Percentiles rank a stretch among this genome's conserved stretches.
Evolutionary conservation across 2,113 vertebrate species (phyloP).

Genomic region (Chauna torquata): DNA sequence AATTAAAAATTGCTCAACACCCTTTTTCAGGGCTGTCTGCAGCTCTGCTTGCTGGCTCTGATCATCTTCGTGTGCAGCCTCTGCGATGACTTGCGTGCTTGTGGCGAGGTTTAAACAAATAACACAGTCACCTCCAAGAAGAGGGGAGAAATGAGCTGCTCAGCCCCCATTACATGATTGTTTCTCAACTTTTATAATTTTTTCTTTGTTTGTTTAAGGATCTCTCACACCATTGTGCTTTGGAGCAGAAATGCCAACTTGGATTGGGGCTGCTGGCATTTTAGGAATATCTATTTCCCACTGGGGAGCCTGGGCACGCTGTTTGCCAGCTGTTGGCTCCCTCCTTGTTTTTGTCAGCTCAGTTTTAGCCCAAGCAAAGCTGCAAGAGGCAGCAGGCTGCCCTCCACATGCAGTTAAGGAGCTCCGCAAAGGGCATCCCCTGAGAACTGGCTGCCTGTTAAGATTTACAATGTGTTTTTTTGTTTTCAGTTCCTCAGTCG

Average conservation of each 20-base stretch:
- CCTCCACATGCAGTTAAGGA: background rate
- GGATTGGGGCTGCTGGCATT: background rate
- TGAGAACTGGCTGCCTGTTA: background rate
- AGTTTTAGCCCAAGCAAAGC: background rate
- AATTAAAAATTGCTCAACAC: background rate
- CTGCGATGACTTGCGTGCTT: background rate
- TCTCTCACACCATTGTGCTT: background rate
- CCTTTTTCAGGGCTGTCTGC: background rate
- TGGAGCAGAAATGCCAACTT: background rate
- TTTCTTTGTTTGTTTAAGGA: background rate
- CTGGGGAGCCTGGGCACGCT: background rate
- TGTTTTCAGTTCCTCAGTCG: background rate
- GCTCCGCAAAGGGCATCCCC: background rate
- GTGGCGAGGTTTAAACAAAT: background rate
- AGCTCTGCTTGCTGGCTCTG: fast-evolving
- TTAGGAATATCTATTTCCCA: background rate
- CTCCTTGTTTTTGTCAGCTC: background rate
- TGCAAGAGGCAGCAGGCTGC: fast-evolving
- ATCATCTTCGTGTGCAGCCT: too few relatives aligned
- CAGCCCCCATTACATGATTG: background rate
- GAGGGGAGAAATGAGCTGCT: background rate
- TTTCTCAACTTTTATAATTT: background rate
- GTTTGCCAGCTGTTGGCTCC: background rate
- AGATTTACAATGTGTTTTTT: background rate
- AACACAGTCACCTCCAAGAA: background rate